Conservation (phyloP, 2,888 invertebrate species). For the Acanthosepion lycidas region DNA sequence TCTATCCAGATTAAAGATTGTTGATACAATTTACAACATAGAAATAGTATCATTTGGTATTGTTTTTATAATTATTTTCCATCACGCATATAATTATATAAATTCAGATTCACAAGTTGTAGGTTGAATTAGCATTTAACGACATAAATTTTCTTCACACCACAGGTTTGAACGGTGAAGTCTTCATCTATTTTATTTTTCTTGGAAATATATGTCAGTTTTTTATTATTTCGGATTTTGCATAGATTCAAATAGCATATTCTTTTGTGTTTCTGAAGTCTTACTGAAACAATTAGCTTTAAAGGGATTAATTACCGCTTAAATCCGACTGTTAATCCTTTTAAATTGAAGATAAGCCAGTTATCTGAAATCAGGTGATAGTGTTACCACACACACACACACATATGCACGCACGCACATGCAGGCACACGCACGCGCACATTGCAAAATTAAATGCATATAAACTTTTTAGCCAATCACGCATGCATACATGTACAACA, state of each 20-base stretch:
- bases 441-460: neutral
- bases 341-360: neutral
- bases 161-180: no score
- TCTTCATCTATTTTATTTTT: no score
- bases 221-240: neutral
- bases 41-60: no score
- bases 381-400: neutral
- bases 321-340: neutral
- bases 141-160: no score
- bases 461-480: neutral
- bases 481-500: neutral
- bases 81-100: no score
- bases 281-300: constrained; percentile 9
- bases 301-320: neutral
- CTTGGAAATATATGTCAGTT: no score
- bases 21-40: no score
- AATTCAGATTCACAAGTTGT: no score
- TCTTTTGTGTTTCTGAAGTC: neutral
- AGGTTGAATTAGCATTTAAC: no score
- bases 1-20: no score
- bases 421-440: neutral
- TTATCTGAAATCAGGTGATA: neutral
- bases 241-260: neutral
- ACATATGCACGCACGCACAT: neutral
- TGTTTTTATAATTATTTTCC: no score